Conservation (phyloP, 2,888 invertebrate species). For the Steromphala cineraria region DNA sequence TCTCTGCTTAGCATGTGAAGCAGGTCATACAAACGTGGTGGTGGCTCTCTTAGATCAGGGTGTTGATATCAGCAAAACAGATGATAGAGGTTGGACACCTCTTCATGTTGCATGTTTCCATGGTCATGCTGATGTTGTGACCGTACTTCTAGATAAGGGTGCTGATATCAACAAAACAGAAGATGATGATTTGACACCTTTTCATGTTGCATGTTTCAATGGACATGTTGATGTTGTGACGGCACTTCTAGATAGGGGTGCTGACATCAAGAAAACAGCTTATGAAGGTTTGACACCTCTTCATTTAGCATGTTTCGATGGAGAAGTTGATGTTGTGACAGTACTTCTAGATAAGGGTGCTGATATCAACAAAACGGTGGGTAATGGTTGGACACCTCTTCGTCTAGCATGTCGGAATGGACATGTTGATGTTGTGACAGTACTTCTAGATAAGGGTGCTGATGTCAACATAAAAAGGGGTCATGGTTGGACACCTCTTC, state of each 20-base stretch:
- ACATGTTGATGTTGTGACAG: background rate
- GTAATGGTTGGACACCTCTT: background rate
- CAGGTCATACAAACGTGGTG: background rate
- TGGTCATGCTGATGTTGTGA: background rate
- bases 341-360: no score
- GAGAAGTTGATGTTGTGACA: no score
- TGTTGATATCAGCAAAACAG: no score
- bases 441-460: background rate
- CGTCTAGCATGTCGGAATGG: background rate
- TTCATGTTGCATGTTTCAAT: no score
- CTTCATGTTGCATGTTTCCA: background rate
- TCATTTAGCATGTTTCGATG: no score
- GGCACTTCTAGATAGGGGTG: no score
- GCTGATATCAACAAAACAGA: background rate
- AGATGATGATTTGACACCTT: no score
- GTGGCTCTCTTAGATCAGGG: background rate
- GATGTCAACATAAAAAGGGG: background rate
- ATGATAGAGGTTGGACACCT: background rate
- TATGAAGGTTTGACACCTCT: no score
- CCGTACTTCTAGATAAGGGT: background rate
- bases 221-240: no score
- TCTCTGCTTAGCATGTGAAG: background rate
- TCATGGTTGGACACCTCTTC: no score
- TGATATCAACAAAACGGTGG: no score
- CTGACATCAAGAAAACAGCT: no score